A percentile compares a stretch with the other conserved stretches of the same genome.
Evolutionary conservation across 2,797 vertebrate species (phyloP).

Genomic region (Coccyzus lansbergi): DNA sequence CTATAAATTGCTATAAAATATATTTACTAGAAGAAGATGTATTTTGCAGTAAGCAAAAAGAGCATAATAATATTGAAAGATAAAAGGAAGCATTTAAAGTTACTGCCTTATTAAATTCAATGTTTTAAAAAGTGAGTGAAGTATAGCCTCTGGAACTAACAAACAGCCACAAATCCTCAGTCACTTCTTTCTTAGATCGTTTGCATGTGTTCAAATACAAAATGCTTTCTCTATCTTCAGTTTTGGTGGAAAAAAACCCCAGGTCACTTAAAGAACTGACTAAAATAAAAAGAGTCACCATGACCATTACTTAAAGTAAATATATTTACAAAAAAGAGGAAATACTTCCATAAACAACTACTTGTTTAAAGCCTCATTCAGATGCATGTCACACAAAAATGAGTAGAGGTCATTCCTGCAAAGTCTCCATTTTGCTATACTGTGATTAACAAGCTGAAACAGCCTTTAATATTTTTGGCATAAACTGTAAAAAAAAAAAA

Average conservation of each 20-base stretch:
- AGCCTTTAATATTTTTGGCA: neutral
- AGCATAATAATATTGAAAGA: neutral
- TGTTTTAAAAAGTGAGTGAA: conserved; percentile 1
- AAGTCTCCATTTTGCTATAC: neutral
- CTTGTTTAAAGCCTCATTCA: neutral
- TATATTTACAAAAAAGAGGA: neutral
- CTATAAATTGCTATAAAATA: conserved; percentile 5
- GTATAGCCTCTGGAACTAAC: neutral
- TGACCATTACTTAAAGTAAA: conserved; percentile 1
- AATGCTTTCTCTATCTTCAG: neutral
- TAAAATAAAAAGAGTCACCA: neutral
- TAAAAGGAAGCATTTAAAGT: conserved; percentile 23
- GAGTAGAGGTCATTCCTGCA: neutral
- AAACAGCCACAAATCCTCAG: neutral
- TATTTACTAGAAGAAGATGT: neutral
- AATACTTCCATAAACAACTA: neutral
- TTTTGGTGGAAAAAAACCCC: neutral
- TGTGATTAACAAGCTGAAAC: neutral
- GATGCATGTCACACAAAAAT: neutral
- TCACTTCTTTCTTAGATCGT: neutral
- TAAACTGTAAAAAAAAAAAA: neutral
- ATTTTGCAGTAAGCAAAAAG: neutral
- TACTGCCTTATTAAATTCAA: neutral
- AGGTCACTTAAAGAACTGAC: neutral
- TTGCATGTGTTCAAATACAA: neutral